Percentiles rank a stretch among this genome's conserved stretches.
Evolutionary conservation across 2,113 vertebrate species (phyloP).

Genomic region (Gymnarchus niloticus): DNA sequence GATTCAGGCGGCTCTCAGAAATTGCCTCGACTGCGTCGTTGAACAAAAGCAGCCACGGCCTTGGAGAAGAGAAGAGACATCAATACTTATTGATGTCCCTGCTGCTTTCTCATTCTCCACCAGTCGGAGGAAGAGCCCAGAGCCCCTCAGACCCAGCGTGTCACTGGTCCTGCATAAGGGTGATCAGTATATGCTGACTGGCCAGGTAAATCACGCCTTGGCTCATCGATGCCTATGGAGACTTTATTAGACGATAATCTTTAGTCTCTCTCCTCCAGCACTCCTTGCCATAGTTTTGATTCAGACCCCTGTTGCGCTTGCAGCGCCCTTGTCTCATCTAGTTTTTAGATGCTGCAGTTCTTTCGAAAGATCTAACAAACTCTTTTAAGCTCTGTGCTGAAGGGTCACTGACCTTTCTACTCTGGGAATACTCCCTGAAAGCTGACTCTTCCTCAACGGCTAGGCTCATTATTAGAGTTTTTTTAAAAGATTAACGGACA

Average conservation of each 20-base stretch:
- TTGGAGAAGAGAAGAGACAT: not conserved
- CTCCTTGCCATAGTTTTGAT: not conserved
- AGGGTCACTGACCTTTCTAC: not conserved
- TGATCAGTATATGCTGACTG: not conserved
- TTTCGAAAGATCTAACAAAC: not conserved
- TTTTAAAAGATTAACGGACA: not conserved
- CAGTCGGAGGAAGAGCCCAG: not conserved
- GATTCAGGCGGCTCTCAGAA: not conserved
- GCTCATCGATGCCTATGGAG: not conserved
- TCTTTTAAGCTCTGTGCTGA: not conserved
- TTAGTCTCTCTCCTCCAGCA: not conserved
- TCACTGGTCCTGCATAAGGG: not conserved
- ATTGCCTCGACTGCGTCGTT: not conserved
- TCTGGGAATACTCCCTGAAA: not conserved
- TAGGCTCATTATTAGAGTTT: not conserved
- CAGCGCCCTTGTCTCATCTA: not conserved
- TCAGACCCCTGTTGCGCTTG: not conserved
- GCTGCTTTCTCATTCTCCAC: not conserved
- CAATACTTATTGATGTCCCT: slow-evolving; percentile 10
- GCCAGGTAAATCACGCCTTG: not conserved
- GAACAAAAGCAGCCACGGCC: not conserved
- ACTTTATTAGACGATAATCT: not conserved
- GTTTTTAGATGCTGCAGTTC: not conserved
- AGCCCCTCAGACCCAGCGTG: not conserved
- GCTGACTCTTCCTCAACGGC: not conserved